Evolutionary conservation across 2,113 vertebrate genomes (phyloP), one percentile per base, ranked within the genome.

Genomic region (Phoxinus phoxinus): DNA sequence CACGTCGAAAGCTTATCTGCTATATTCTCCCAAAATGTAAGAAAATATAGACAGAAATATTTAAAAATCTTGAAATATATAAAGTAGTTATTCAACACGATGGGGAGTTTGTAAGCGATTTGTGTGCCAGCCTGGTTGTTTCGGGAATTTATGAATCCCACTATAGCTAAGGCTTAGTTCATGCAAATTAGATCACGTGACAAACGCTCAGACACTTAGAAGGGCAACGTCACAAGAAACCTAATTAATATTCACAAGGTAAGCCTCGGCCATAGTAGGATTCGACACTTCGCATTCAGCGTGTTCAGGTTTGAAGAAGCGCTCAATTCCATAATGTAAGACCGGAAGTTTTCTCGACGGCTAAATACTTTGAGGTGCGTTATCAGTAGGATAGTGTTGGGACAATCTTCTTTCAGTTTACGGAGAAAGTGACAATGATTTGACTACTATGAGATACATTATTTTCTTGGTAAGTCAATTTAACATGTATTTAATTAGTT

Each of bases 361-460:
- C 17, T 51, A 44, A 61, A 61, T 10, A 17, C 6, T 7, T 32
- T n/a, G 23, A 41, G 56, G 30, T 13, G 17, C 10, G 19, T 0
- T 35, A 78, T 78, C 48, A 58, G 75, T 53, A 13, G 75, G 30
- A 25, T n/a, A 4, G 37, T n/a, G 23, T 10, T 23, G n/a, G 6
- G 35, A 59, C 80, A 9, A 19, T 9, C 2, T 2, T 35, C 2
- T 35, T 41, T 58, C 67, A n/a, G 23, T 83, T 81, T 51, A 35
- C 21, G 21, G 63, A 83, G 21, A 27, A 83, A 37, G 19, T 48
- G 46, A 72, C 27, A 51, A 82, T 69, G 27, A 51, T 46, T 81
- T 67, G 25, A 56, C 32, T 53, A 72, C 81, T 83, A 71, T 83
- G 67, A 72, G 46, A 83, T 56, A 71, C 61, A 53, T 71, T 3